Base-by-base conservation (phyloP, 2,888 invertebrate species). In the Alviniconcha strummeri region DNA sequence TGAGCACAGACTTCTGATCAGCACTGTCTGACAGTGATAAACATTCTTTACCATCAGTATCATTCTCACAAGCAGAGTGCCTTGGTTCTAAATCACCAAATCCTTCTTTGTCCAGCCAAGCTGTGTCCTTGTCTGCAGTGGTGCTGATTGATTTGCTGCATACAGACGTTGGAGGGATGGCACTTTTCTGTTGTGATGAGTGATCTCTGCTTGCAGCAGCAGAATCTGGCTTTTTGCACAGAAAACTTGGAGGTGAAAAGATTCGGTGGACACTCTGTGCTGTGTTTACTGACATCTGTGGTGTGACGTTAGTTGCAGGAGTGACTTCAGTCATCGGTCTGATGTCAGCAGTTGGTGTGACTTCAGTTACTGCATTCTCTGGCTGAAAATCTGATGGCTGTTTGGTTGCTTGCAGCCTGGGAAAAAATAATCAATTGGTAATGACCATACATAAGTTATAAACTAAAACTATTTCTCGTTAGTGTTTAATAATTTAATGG, bases 201-300 rank as follows among this genome's bases (percentile, higher is more conserved):
- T 60, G 60, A 60, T 60, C 8, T 13, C 13, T 8, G 13, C 60
- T 13, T 60, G 60, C 60, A 2, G 60, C 8, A 13, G 13, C 13
- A 2, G 60, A 60, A 60, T 60, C 60, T 60, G 60, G 8, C 60
- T 57, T 77, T 17, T 19, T 57, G 57, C 56, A 57, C 60, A 77
- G 19, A 57, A 77, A 77, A n/a, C 56, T n/a, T 60, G 77, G 77
- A 19, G 77, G 77, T 19, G 57, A 57, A 60, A 77, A 77, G 15
- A n/a, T 19, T 9, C 36, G 77, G 5, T 36, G 55, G 13, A 77
- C 6, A 6, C 15, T n/a, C 5, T n/a, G 69, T n/a, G 17, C n/a
- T 17, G n/a, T 7, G 13, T n/a, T n/a, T 69, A 17, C 6, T 69
- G 69, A 69, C 17, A 17, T 13, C 15, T 3, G 11, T 64, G 64